phyloP scores from a whole-genome alignment of 1,140 invertebrate species.

The Dendroctonus valens region DNA sequence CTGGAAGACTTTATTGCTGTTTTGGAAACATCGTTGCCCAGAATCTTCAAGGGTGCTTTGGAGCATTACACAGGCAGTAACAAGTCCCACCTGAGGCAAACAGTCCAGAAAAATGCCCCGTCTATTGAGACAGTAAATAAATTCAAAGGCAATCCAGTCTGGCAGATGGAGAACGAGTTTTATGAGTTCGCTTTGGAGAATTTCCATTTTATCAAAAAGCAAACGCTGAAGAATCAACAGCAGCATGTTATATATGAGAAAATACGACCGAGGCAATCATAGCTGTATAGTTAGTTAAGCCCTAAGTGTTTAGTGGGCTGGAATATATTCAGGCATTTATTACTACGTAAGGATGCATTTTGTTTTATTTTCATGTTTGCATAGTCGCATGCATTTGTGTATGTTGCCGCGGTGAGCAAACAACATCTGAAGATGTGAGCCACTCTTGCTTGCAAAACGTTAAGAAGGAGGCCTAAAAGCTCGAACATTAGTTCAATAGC shows the following conservation, averaged over 20 bases:
- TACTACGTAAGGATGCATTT: no score
- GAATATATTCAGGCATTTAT: no score
- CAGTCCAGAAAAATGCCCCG: conserved; percentile 86
- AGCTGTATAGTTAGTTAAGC: background rate
- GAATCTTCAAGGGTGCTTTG: conserved; percentile 87
- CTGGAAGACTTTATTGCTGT: conserved; percentile 89
- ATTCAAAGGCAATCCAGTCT: conserved; percentile 78
- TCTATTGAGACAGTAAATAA: conserved; percentile 74
- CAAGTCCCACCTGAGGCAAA: conserved; percentile 93
- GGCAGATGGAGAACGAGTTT: conserved; percentile 98
- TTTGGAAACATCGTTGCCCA: conserved; percentile 84
- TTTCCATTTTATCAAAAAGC: conserved; percentile 86
- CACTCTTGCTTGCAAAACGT: no score
- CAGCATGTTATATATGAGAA: conserved; percentile 93
- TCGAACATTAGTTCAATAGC: no score
- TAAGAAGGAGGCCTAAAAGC: no score
- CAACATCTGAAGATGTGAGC: no score
- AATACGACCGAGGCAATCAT: conserved; percentile 67
- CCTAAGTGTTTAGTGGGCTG: no score
- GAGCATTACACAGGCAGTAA: conserved; percentile 80
- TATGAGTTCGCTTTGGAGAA: conserved; percentile 92
- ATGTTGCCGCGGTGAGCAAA: no score
- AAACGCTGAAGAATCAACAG: conserved; percentile 64
- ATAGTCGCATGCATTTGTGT: no score
- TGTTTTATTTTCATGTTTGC: no score